Base-by-base conservation (phyloP, 2,888 invertebrate species). In the Pterostichus niger region DNA sequence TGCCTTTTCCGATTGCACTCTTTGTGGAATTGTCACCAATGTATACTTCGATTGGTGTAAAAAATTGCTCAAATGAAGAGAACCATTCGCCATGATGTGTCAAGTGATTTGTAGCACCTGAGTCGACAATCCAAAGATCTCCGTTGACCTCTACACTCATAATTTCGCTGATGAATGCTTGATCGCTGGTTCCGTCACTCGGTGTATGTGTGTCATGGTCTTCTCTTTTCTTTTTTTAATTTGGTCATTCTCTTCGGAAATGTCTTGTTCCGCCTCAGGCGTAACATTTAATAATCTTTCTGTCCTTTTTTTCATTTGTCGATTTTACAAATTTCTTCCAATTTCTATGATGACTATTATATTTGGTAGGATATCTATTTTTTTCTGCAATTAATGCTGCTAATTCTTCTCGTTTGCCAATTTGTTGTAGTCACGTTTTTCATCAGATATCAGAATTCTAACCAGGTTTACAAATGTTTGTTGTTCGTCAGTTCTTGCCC, bases 71-170 rank as follows among this genome's bases (percentile, higher is more conserved):
- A 1, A 82, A 76, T 13, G 75, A 59, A 6, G 81, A 84, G 61
- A 75, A 84, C 75, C 76, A 84, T 49, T 82, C 84, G 5, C 9
- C 24, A 31, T 56, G 11, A 44, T 15, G 3, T 31, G 81, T 81
- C 31, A 81, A 11, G 44, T 75, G 81, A 44, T 84, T 59, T 1
- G 81, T 76, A 6, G 81, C 84, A 9, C 84, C 81, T 17, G 81
- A 75, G 15, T 84, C 84, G 13, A 71, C 40, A 11, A 71, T 71
- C 71, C 71, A 71, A n/a, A n/a, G 11, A 35, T 71, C 71, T 40
- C 15, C 5, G n/a, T 71, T 40, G 4, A 71, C 11, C 44, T 64
- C 49, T 11, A 7, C 49, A n/a, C 6, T 78, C 68, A 77, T 31
- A 31, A 52, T 11, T 56, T 33, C 59, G 9, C 9, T 54, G 54